phyloP scores from a whole-genome alignment of 35 echinoderm and acorn worm genomes.

The Acanthaster planci region DNA sequence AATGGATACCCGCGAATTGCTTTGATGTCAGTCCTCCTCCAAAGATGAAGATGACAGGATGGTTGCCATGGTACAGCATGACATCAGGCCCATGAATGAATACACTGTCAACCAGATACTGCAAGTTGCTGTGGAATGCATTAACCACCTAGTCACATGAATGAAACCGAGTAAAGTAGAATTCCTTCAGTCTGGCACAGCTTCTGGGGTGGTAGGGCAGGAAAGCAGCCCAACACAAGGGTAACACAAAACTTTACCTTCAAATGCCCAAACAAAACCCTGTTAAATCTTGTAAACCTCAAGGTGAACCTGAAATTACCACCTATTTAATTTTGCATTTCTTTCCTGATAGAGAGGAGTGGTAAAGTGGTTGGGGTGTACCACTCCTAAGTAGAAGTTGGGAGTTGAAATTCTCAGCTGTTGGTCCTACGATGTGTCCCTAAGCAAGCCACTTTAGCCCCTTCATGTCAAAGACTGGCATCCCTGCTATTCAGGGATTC shows the following conservation, averaged over 20 bases:
- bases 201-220: too few relatives aligned
- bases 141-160: slow-evolving; percentile 57
- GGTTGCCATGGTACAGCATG: slow-evolving; percentile 32
- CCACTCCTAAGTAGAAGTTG: too few relatives aligned
- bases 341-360: too few relatives aligned
- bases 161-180: background rate
- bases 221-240: background rate
- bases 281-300: too few relatives aligned
- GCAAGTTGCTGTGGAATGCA: slow-evolving; percentile 74
- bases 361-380: too few relatives aligned
- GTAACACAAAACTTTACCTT: background rate
- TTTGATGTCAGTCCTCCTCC: slow-evolving; percentile 77
- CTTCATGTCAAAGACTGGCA: too few relatives aligned
- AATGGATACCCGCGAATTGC: slow-evolving; percentile 72
- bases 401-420: too few relatives aligned
- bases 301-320: background rate
- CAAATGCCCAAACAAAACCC: too few relatives aligned
- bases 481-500: too few relatives aligned
- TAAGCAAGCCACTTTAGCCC: too few relatives aligned
- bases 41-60: slow-evolving; percentile 93
- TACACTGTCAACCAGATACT: slow-evolving; percentile 79
- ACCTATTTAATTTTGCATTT: too few relatives aligned
- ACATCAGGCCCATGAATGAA: slow-evolving; percentile 32
- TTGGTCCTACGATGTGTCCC: too few relatives aligned
- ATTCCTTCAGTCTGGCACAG: slow-evolving; percentile 13